Evolutionary conservation across 2,797 vertebrate genomes (phyloP), one percentile per base, ranked within the genome.

Genomic region (Propithecus perrieri): DNA sequence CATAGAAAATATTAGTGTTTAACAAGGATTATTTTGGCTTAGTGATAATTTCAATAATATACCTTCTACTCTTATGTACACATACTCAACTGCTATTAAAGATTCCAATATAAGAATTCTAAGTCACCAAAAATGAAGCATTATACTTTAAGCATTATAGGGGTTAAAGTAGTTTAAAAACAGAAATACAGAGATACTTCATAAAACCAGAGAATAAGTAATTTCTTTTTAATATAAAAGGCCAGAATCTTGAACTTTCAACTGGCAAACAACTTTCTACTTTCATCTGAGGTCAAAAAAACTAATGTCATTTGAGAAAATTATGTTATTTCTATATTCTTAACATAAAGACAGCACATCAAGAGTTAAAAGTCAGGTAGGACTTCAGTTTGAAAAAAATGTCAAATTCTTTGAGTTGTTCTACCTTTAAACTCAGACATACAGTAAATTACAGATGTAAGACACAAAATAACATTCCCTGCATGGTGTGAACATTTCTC

Each of bases 1-100:
- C 90, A 53, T 48, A 41, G 30, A 69, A 85, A 92, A 85, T 65
- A 89, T 81, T 78, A 81, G 24, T 91, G 38, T 81, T 94, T 87
- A 94, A 48, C 33, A 57, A 53, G 43, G 50, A 71, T 33, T 41
- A 24, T 81, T 74, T 74, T 48, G 30, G n/a, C 50, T 59, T 76
- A 84, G n/a, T 75, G 65, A 75, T 65, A 38, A 83, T 75, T 81
- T 87, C 33, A 86, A 71, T 41, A 86, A 61, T 46, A 33, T 53
- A 38, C 13, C 46, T 83, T 24, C 38, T 81, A 7, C 41, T 43
- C 24, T 80, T 75, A 20, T 61, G 28, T 74, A 83, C 7, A 92
- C 17, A 96, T 22, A 95, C 33, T 18, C 50, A 75, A 50, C 22
- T 67, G 22, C 57, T 78, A 85, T 74, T 67, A 59, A 48, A 85